Base-by-base conservation (phyloP, 2,888 invertebrate species). In the Alviniconcha strummeri region DNA sequence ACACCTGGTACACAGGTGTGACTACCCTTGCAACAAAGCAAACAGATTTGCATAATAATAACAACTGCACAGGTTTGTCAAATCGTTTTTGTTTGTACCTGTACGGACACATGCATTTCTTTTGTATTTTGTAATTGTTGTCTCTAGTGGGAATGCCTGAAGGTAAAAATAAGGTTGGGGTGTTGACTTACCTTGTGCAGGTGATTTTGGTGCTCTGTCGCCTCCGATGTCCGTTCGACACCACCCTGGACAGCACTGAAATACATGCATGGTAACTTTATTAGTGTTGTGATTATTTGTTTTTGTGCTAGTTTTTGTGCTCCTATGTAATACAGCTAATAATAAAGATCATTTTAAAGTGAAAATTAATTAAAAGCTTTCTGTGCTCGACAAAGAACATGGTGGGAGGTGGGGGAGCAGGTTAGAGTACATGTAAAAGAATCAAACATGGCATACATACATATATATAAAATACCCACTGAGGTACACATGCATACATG, bases 221-320 rank as follows among this genome's bases (percentile, higher is more conserved):
- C 83, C 80, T n/a, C 83, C 83, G 19, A 83, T 60, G 8, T 83
- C 83, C 15, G 83, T 83, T 19, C 80, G 54, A 17, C 83, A 80
- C 80, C 80, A 83, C 0, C 83, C 83, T n/a, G 83, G 83, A 36
- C 83, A 83, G 75, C 83, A 83, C 83, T 83, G 64, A 19, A 9
- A 80, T 17, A 67, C 67, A 74, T 9, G 15, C 52, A 13, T 36
- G 3, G 36, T 36, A 36, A 36, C 36, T 3, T 36, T 36, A 36
- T 36, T 36, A 36, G 36, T 36, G 36, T 36, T 36, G 36, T 36
- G 36, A 36, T 36, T 36, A 36, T 36, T 36, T 36, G 36, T 36
- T 36, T 36, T 36, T 36, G 36, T 36, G 36, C 36, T 36, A 1
- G 36, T 36, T 36, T 36, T 36, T 36, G 36, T 36, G 36, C 36